Evolutionary conservation across 1,140 invertebrate genomes (phyloP).

Genomic region (Riptortus pedestris): DNA sequence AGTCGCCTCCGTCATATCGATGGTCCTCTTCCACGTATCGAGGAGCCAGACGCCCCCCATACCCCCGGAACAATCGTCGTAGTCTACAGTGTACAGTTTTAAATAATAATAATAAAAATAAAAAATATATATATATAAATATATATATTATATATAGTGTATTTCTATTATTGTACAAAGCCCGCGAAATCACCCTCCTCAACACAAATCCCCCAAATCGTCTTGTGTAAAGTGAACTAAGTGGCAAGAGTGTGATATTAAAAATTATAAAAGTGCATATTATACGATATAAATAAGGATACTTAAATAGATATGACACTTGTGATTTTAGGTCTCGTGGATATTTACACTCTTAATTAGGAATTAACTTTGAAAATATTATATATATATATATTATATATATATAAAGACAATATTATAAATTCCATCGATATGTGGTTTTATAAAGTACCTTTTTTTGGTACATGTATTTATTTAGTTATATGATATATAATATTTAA

Average conservation of each 20-base stretch:
- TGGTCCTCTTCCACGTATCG: conserved; percentile 67
- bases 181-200: conserved; percentile 15
- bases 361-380: conserved; percentile 24
- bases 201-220: not conserved
- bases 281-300: conserved; percentile 28
- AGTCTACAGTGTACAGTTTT: conserved; percentile 27
- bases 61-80: conserved; percentile 15
- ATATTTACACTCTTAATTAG: conserved; percentile 29
- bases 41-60: conserved; percentile 19
- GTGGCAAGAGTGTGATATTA: conserved; percentile 28
- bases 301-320: conserved; percentile 29
- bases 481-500: conserved; percentile 15
- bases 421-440: conserved; percentile 23
- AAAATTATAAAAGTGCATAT: conserved; percentile 21
- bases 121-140: too few species aligned
- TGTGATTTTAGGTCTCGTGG: conserved; percentile 30
- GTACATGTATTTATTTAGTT: conserved; percentile 28
- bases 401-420: conserved; percentile 29
- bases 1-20: conserved; percentile 80
- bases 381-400: conserved; percentile 12
- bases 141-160: not conserved
- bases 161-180: conserved; percentile 23
- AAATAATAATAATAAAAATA: not conserved
- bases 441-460: conserved; percentile 10
- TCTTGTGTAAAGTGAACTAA: conserved; percentile 25